phyloP scores from a whole-genome alignment of 2,797 vertebrate species.

The Benthosema pterotum region DNA sequence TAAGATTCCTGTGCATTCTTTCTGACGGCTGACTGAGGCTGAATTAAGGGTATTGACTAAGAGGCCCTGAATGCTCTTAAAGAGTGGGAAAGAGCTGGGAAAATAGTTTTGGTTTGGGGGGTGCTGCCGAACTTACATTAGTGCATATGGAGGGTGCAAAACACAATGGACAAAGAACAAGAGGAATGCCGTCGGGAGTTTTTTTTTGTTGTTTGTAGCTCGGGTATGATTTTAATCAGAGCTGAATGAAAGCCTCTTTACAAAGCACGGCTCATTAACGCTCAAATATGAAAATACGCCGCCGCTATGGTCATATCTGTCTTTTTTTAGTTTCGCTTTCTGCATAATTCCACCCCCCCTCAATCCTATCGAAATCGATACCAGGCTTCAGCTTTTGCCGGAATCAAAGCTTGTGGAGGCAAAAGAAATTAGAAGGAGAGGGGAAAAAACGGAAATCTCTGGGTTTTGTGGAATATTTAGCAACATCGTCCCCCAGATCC shows the following conservation, averaged over 20 bases:
- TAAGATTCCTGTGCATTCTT: not conserved
- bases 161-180: conserved; percentile 18
- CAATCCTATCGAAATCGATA: conserved; percentile 58
- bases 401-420: conserved; percentile 42
- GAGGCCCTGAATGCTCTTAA: not conserved
- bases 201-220: conserved; percentile 15
- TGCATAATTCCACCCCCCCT: conserved; percentile 29
- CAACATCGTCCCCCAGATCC: conserved; percentile 58
- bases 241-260: conserved; percentile 21
- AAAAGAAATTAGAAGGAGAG: not conserved
- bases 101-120: conserved; percentile 20
- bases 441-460: conserved; percentile 51
- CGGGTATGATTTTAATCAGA: conserved; percentile 28
- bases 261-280: conserved; percentile 39
- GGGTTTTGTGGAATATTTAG: conserved; percentile 74
- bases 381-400: conserved; percentile 43
- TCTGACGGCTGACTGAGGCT: no score
- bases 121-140: conserved; percentile 10
- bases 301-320: conserved; percentile 24
- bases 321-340: conserved; percentile 36
- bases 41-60: no score
- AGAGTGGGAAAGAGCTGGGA: conserved; percentile 17
- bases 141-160: conserved; percentile 31
- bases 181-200: conserved; percentile 10
- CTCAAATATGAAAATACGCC: conserved; percentile 40